Base-by-base conservation (phyloP, 2,113 vertebrate genomes). In the Quiscalus mexicanus region DNA sequence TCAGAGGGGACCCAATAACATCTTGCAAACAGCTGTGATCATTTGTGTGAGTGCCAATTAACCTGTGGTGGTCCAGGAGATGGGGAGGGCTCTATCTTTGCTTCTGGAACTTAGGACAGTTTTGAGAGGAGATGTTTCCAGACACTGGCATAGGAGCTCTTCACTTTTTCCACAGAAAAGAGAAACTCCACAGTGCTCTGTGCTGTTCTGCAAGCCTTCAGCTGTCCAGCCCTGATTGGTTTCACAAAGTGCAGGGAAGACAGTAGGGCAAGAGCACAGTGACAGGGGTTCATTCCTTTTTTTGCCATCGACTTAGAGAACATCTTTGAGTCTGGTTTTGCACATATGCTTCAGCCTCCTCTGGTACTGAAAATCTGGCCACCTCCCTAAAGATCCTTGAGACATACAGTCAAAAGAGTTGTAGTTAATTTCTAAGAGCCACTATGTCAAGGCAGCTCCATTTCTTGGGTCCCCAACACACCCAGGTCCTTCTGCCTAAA, bases 1-100 rank as follows among this genome's bases (percentile, higher is more conserved):
- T 94, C 94, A 71, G 73, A 95, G 63, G 93, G 83, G 91, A 89
- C 78, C 84, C 73, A 23, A 12, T 52, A 93, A 95, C 93, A 96
- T 95, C 95, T 95, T 44, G 68, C 96, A 94, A 94, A 95, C 93
- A 96, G 85, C 95, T 96, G 96, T 73, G 88, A 94, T 87, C 76
- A 95, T 84, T 86, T 87, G 52, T 69, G 67, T 23, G 64, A 64
- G 33, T 87, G 56, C 76, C 88, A 95, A 69, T 85, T 95, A 87
- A 95, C 94, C 59, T 90, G 28, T 90, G 84, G 65, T 87, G 83
- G 94, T 69, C 81, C 65, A 14, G 64, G 86, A 69, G 77, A 76
- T 25, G 45, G 58, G 23, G 42, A 81, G 47, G 23, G 10, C 15
- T 73, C 30, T 35, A 9, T 64, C 62, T 93, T 64, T 62, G 1